Conservation (phyloP, 92 coral and sea anemone species). For the Zoanthus sociatus region DNA sequence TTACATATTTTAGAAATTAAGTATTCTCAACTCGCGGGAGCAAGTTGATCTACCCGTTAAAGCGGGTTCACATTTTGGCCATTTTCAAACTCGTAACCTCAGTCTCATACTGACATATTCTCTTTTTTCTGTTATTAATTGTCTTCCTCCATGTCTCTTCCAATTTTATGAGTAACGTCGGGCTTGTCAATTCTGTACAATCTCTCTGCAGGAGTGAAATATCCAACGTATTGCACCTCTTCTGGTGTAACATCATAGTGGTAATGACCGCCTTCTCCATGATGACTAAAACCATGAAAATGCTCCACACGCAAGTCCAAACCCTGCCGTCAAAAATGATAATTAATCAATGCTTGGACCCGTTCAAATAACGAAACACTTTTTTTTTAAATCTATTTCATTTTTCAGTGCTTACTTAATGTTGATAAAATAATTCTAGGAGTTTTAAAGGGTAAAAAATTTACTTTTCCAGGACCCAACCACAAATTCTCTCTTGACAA, state of each 20-base stretch:
- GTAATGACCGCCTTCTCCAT: constrained; percentile 99
- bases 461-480: too few species aligned
- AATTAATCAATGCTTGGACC: background rate
- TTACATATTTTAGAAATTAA: too few species aligned
- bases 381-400: too few species aligned
- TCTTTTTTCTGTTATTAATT: background rate
- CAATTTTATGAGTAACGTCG: constrained; percentile 70
- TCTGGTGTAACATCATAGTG: constrained; percentile 96
- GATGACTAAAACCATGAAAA: constrained; percentile 95
- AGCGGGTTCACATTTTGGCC: too few species aligned
- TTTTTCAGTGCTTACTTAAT: too few species aligned
- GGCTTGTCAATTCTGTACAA: constrained; percentile 94
- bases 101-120: too few species aligned
- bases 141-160: constrained; percentile 62
- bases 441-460: too few species aligned
- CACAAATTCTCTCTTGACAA: too few species aligned
- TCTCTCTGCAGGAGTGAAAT: constrained; percentile 86
- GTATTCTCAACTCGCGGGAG: too few species aligned
- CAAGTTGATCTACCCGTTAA: too few species aligned
- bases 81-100: too few species aligned
- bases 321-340: constrained; percentile 68
- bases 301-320: constrained; percentile 94
- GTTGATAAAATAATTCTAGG: too few species aligned
- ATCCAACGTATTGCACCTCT: constrained; percentile 90
- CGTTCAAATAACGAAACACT: background rate